Evolutionary conservation across 2,888 invertebrate genomes (phyloP), one percentile per base, ranked within the genome.

Genomic region (Drosophila meridionalis): DNA sequence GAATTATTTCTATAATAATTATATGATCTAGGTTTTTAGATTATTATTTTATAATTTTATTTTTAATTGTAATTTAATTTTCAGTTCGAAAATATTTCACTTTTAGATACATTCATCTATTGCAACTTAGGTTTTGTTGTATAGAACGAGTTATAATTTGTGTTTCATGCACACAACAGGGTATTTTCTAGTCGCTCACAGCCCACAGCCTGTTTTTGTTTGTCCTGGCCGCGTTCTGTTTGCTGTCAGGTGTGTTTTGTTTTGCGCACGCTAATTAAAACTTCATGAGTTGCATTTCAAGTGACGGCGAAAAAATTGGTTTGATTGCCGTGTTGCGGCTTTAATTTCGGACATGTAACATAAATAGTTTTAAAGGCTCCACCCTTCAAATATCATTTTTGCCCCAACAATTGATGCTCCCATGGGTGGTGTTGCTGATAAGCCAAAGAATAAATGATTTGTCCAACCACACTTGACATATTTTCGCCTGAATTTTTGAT

Each of bases 381-480:
- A 8, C 52, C 50, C 58, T 63, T 45, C 30, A 58, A 64, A 42
- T 52, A 3, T 8, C 53, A 64, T 59, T 59, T 36, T 45, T 50
- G 30, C 40, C 42, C 55, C n/a, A 45, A 59, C 57, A 57, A 61
- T 68, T 67, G 58, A 48, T 47, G 66, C 48, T 47, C 45, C 20
- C 40, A 50, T 9, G 55, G 63, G 45, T 58, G 52, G 20, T 68
- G 64, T 60, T 60, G 63, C 30, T 69, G 68, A 68, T 78, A 73
- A 76, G 74, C 69, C 75, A 69, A 56, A 67, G 62, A 73, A 70
- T 74, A 74, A 85, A 76, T 87, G 83, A 87, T 84, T 84, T 74
- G 80, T 60, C 59, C 56, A 68, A 80, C 85, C 82, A 57, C 84
- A 82, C 34, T 81, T 70, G 75, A 73, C 73, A 78, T 67, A 52